phyloP scores from a whole-genome alignment of 2,113 vertebrate species.

The Syngnathus scovelli region DNA sequence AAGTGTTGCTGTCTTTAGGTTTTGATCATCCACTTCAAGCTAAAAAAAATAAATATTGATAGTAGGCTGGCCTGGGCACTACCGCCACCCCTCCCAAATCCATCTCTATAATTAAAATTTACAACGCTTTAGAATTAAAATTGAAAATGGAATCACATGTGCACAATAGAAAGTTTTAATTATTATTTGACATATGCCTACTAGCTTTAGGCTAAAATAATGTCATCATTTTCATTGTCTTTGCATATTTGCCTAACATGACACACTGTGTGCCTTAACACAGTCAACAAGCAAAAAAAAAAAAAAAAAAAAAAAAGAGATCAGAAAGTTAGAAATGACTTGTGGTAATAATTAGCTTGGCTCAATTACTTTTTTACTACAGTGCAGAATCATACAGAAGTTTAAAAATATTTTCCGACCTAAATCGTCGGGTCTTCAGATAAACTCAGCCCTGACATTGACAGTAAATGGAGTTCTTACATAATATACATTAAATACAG shows the following conservation, averaged over 20 bases:
- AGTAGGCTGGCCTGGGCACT: too few species aligned
- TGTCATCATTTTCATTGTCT: neutral
- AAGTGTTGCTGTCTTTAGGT: neutral
- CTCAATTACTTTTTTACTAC: neutral
- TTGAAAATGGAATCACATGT: too few species aligned
- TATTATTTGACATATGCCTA: too few species aligned
- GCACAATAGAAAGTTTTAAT: too few species aligned
- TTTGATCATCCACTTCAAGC: neutral
- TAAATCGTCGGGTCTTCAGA: neutral
- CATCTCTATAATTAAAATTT: too few species aligned
- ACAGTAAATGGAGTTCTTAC: conserved; percentile 8
- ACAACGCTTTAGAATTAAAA: too few species aligned
- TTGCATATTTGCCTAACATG: neutral
- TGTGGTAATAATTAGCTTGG: neutral
- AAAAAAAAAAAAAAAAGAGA: too few species aligned
- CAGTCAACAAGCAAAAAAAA: neutral
- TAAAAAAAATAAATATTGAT: too few species aligned
- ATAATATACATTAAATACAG: conserved; percentile 6
- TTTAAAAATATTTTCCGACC: neutral
- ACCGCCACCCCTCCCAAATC: too few species aligned
- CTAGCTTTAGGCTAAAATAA: too few species aligned
- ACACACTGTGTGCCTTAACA: neutral
- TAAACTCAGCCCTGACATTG: neutral
- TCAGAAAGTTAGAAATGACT: neutral
- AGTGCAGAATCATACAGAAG: neutral